Evolutionary conservation across 1,140 invertebrate genomes (phyloP), one percentile per base, ranked within the genome.

Genomic region (Trichogramma pretiosum): DNA sequence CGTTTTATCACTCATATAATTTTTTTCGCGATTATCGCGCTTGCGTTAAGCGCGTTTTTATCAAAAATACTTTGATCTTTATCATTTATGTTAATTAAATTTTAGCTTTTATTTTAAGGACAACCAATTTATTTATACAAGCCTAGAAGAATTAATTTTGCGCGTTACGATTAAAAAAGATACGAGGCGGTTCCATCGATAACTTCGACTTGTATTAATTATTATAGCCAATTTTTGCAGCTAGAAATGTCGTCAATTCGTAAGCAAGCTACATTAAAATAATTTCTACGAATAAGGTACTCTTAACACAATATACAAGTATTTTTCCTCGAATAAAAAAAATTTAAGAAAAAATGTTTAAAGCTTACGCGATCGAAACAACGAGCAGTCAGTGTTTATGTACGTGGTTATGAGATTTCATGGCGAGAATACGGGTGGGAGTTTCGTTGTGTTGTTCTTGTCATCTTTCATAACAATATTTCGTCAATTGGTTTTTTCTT

Each of bases 31-130:
- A 50, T 50, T 51, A 41, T 46, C 38, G 38, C 49, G 43, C 19
- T 35, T 9, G 10, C 14, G 3, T 24, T n/a, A n/a, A n/a, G 35
- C 41, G 42, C 49, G 37, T 51, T 23, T 39, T 46, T 51, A 51
- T 51, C 49, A 51, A 51, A 51, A 51, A 51, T 51, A 51, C 7
- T 46, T 46, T 30, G 32, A 34, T 45, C 23, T n/a, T 5, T 45
- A 14, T 40, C 45, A 5, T 38, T 43, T 43, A 22, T 38, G 13
- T n/a, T 40, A 24, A 18, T 26, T 40, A 16, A 24, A 24, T 24
- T 40, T 24, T 44, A n/a, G n/a, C n/a, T n/a, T n/a, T n/a, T n/a
- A n/a, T n/a, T 18, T 33, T 44, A 21, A 38, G 23, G 21, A 39
- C 14, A n/a, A 45, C 23, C 48, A 37, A 50, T n/a, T n/a, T n/a